Evolutionary conservation across 2,113 vertebrate species (phyloP), one percentile per base, ranked within the genome.

Genomic region (Conger conger): DNA sequence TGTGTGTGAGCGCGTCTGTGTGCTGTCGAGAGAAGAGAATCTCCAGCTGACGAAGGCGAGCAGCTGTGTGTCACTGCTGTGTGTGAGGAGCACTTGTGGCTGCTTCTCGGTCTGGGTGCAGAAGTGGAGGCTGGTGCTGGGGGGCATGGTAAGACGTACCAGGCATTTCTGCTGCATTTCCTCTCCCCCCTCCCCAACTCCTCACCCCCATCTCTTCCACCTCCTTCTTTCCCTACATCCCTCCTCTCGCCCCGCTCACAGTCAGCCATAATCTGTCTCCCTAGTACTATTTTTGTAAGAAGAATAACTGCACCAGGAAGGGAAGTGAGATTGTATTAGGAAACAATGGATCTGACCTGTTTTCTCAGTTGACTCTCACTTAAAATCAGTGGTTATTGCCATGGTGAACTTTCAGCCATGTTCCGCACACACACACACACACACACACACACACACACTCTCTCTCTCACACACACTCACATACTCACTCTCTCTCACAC

Each of bases 281-380:
- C 89, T 91, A 91, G 88, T 90, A 91, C 92, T 94, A 94, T 96
- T 96, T 95, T 95, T 96, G 95, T 95, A 96, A 94, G 93, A 97
- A 96, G 95, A 95, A 95, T 95, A 96, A 90, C 86, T 73, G 92
- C 94, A 92, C 94, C 95, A 91, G 91, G 90, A 97, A 94, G 95
- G 97, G 97, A 98, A 98, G 97, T 97, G 93, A 96, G 95, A 99
- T 99, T 99, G 97, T 98, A 96, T 97, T 94, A 91, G 94, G 95
- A 97, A 96, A 98, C 93, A 94, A 93, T 97, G 90, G 93, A 83
- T 88, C 76, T 83, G 82, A 60, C 87, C 77, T 27, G 3, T 54
- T 84, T 68, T 60, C 60, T 86, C 81, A 38, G 36, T 35, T 79
- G 17, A 0, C 35, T 38, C 33, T 35, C 1, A 30, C 45, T 42